Conservation (phyloP, 2,797 vertebrate species). For the Cryptoblepharus egeriae region DNA sequence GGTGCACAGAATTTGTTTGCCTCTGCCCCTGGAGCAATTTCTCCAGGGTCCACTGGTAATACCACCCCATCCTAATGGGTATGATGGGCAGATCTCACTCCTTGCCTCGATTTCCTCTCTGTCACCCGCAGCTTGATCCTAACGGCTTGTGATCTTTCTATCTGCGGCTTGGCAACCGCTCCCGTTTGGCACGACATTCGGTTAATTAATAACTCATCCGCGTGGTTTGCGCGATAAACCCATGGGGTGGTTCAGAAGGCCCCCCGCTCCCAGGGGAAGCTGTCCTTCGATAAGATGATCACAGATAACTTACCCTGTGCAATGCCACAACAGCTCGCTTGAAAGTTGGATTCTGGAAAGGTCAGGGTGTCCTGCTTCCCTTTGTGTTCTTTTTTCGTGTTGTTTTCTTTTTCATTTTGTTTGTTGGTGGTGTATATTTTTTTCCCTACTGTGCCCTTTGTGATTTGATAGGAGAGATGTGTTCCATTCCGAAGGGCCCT, state of each 20-base stretch:
- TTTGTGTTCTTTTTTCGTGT: slow-evolving; percentile 43
- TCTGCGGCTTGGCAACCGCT: neutral
- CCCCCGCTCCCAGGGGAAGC: neutral
- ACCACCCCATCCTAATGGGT: neutral
- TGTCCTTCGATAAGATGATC: slow-evolving; percentile 48
- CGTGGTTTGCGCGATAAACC: neutral
- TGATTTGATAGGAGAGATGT: neutral
- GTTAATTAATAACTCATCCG: slow-evolving; percentile 21
- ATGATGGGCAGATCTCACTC: neutral
- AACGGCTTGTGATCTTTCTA: neutral
- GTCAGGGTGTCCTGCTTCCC: slow-evolving; percentile 57
- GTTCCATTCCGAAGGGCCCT: neutral
- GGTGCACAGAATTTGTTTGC: too few species aligned
- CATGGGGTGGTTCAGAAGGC: neutral
- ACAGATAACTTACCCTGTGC: slow-evolving; percentile 28
- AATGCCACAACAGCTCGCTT: slow-evolving; percentile 53
- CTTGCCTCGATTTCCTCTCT: neutral
- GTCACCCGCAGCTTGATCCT: neutral
- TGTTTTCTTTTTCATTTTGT: too few species aligned
- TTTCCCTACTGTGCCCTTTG: slow-evolving; percentile 51
- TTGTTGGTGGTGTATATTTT: neutral
- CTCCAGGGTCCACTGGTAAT: neutral
- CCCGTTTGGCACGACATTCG: neutral
- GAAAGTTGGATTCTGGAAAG: slow-evolving; percentile 65
- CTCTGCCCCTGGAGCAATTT: too few species aligned